Base-by-base conservation (phyloP, 2,888 invertebrate genomes). In the Danaus chrysippus region DNA sequence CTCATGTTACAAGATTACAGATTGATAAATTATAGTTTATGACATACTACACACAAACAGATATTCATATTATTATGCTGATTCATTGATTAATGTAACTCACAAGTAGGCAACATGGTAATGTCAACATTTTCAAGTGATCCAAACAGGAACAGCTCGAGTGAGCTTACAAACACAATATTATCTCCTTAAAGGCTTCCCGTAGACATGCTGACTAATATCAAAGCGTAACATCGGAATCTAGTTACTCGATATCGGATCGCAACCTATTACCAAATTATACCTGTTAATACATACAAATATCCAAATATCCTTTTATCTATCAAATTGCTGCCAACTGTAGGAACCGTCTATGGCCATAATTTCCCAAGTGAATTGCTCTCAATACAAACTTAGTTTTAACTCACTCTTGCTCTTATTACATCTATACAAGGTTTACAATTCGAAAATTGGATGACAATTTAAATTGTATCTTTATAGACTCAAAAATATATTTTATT, bases 311-410 rank as follows among this genome's bases (percentile, higher is more conserved):
- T 68, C 71, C 68, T 73, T 73, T 73, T 72, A 70, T 72, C 71
- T 71, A 71, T 72, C 72, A 72, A 73, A 73, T 71, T 68, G 73
- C 73, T 73, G 71, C 72, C 73, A 73, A 72, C 69, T 71, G 67
- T 70, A 71, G 66, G 66, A 64, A 63, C 66, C 68, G 67, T 68
- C 70, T 71, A 74, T 74, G 73, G 71, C 70, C 73, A 74, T 74
- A 74, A 74, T 74, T 74, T 74, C 74, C 74, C 74, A 66, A 69
- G 73, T 68, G 74, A 70, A 71, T 65, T 65, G 57, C 58, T 42
- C 41, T 55, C 59, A 42, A 12, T 19, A 57, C 67, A 52, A 63
- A 42, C 19, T 68, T 68, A 59, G n/a, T 49, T 57, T 54, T 56
- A 13, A 60, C 1, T 6, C 17, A 8, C 11, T 46, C 3, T 19